Conservation (phyloP, 1,140 invertebrate genomes). For the Halesus radiatus region DNA sequence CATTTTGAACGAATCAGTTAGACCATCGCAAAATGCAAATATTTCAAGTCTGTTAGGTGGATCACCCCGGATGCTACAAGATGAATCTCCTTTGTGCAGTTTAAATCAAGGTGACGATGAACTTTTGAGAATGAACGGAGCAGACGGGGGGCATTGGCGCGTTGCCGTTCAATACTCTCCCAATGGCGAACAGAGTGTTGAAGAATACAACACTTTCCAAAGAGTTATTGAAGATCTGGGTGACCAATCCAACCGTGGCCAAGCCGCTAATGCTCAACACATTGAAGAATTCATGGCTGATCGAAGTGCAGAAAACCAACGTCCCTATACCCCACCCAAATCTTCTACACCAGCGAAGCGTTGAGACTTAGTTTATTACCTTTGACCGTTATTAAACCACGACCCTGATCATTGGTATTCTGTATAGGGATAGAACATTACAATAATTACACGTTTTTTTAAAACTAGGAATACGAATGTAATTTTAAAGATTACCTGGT, state of each 20-base stretch:
- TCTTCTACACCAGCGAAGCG: neutral
- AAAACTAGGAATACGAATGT: too few species aligned
- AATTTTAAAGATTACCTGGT: too few species aligned
- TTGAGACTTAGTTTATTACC: too few species aligned
- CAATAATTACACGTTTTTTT: too few species aligned
- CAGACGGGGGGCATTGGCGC: neutral
- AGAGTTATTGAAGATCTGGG: conserved; percentile 2
- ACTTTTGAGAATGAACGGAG: neutral
- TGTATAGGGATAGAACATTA: too few species aligned
- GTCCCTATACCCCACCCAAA: neutral
- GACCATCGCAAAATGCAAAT: neutral
- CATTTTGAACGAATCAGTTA: conserved; percentile 18
- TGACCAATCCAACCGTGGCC: neutral
- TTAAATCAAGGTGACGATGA: neutral
- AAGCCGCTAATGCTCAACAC: too few species aligned
- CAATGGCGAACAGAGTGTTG: neutral
- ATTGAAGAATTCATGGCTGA: too few species aligned
- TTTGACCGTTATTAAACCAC: too few species aligned
- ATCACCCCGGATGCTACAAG: neutral
- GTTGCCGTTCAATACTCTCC: conserved; percentile 15
- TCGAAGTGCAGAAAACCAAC: too few species aligned
- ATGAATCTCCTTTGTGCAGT: neutral
- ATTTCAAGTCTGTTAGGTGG: neutral
- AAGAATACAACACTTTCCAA: conserved; percentile 5
- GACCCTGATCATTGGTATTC: too few species aligned